Evolutionary conservation across 2,113 vertebrate species (phyloP).

Genomic region (Bufo bufo): DNA sequence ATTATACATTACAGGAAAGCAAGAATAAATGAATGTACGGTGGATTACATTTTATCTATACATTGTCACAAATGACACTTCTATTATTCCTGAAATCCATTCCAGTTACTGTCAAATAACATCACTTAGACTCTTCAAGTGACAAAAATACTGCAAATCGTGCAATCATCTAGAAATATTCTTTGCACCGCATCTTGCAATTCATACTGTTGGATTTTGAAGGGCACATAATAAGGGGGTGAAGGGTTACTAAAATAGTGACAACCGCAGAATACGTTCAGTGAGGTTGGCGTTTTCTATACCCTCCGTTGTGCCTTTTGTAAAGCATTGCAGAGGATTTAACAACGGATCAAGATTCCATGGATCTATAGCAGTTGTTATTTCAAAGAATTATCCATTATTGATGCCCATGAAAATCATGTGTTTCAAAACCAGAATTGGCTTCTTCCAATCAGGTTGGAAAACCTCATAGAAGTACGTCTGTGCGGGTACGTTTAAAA

Average conservation of each 20-base stretch:
- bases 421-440: no score
- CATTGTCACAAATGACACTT: background rate
- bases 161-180: background rate
- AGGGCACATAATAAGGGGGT: no score
- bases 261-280: background rate
- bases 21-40: background rate
- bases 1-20: background rate
- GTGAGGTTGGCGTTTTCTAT: background rate
- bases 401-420: no score
- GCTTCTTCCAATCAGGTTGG: no score
- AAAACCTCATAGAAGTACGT: no score
- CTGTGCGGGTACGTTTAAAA: no score
- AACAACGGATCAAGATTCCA: no score
- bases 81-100: background rate
- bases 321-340: background rate
- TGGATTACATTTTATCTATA: background rate
- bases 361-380: no score
- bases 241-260: background rate
- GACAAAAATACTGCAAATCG: background rate
- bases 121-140: background rate
- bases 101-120: background rate
- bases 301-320: background rate
- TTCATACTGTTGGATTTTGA: background rate
- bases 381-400: no score
- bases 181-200: background rate